Evolutionary conservation across 1,140 invertebrate genomes (phyloP).

Genomic region (Aricia agestis): DNA sequence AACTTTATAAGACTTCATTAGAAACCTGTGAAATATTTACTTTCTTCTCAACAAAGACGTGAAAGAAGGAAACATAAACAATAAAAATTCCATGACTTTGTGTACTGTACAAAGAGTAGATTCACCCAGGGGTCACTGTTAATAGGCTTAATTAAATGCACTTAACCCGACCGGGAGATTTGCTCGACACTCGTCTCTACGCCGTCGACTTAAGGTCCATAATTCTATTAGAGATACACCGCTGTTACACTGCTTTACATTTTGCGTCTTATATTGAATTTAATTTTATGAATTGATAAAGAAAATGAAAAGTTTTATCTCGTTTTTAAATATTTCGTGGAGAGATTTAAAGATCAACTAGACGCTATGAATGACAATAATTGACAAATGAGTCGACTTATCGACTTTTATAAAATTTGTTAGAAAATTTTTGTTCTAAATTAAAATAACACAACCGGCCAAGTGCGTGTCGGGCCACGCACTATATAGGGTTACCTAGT

Average conservation of each 20-base stretch:
- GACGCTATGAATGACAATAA: neutral
- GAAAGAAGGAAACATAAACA: constrained; percentile 14
- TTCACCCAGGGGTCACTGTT: constrained; percentile 15
- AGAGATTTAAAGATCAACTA: neutral
- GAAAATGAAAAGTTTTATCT: constrained; percentile 14
- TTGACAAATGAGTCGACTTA: too few relatives aligned
- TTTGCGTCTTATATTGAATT: constrained; percentile 7
- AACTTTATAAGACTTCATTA: constrained; percentile 7
- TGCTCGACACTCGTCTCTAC: neutral
- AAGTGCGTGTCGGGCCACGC: too few relatives aligned
- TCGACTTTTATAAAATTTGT: too few relatives aligned
- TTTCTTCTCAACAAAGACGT: constrained; percentile 10
- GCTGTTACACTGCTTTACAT: neutral
- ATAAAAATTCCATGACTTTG: constrained; percentile 16
- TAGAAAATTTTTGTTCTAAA: too few relatives aligned
- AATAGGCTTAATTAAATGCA: constrained; percentile 15
- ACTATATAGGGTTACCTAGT: too few relatives aligned
- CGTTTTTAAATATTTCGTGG: neutral
- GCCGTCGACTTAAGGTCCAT: neutral
- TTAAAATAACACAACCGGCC: too few relatives aligned
- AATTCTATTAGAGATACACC: neutral
- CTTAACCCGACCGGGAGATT: neutral
- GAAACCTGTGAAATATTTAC: constrained; percentile 10
- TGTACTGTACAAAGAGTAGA: constrained; percentile 12
- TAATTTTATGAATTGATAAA: constrained; percentile 12